Evolutionary conservation across 1,140 invertebrate genomes (phyloP), one percentile per base, ranked within the genome.

Genomic region (Hesperophylax magnus): DNA sequence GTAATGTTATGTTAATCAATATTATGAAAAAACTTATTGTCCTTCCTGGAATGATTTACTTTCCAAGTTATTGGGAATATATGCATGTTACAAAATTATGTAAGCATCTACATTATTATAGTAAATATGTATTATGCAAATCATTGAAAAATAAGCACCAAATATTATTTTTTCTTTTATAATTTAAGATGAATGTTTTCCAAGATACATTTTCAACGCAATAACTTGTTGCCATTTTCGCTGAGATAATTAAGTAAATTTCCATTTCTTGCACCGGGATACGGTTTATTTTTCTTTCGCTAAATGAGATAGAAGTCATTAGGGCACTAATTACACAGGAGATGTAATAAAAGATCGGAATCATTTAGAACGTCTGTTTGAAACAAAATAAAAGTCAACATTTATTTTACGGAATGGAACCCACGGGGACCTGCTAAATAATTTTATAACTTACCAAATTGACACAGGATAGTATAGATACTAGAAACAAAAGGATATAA

Each of bases 331-430:
- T 60, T 58, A 75, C 72, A 60, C 72, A 60, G 22, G 60, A 14
- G 75, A 61, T 47, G 75, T 56, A 77, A 77, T 77, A 77, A 77
- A 77, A 77, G 75, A 77, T 77, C 39, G 60, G 34, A 63, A 63
- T 77, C 75, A 63, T 63, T 77, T 63, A 63, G 63, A 77, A 7
- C 58, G n/a, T 39, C 60, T 56, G 52, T 9, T 31, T 63, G 22
- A 34, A 47, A 47, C n/a, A 77, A 77, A 77, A 77, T 47, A 52
- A 72, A 77, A 63, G 60, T 47, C 47, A 77, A 63, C 75, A 63
- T 63, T 77, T 20, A 63, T 63, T 77, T 52, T 60, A 9, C 7
- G 15, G 24, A 60, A 60, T 76, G 31, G 17, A 52, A 18, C 58
- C 39, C 15, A 54, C 52, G 4, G 18, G 39, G 34, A 61, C n/a